Evolutionary conservation across 1,140 invertebrate genomes (phyloP), one percentile per base, ranked within the genome.

Genomic region (Drosophila sproati): DNA sequence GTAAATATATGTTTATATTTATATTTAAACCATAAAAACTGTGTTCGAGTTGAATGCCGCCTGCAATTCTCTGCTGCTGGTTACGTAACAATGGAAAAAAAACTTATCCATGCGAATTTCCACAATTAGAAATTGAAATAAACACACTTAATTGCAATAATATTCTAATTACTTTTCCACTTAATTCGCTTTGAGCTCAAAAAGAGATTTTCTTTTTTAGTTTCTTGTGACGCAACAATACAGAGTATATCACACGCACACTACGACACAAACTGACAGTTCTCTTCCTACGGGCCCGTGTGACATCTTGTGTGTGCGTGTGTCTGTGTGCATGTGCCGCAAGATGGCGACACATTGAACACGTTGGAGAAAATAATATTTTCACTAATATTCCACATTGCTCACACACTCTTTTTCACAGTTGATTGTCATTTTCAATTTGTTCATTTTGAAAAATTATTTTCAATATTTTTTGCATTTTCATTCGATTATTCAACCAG

Each of bases 321-420:
- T 66, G 41, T 68, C 60, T 70, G 76, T 70, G 80, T 78, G 68
- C 52, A 57, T 73, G 59, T 80, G 83, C 85, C 83, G 80, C 85
- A 88, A 89, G 70, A 88, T 88, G 85, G 83, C 83, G 85, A 78
- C 77, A 78, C 77, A 64, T 54, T 59, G 51, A 60, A 71, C 81
- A 85, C 80, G 83, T 87, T 78, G 80, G 47, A 52, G 35, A 74
- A 77, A 77, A 51, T 51, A 54, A 28, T 63, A 47, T 78, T 68
- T 81, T 51, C 60, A 67, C 50, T 71, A n/a, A 71, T 54, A 29
- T 39, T 72, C 62, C 37, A 8, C 7, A 57, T 78, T 76, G 48
- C n/a, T 41, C 37, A 79, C 80, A 70, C 72, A 20, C 20, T 20
- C 20, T 20, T 20, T 74, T 70, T 86, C 78, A 48, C 80, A 76